Base-by-base conservation (phyloP, 1,140 invertebrate genomes). In the Tribolium madens region DNA sequence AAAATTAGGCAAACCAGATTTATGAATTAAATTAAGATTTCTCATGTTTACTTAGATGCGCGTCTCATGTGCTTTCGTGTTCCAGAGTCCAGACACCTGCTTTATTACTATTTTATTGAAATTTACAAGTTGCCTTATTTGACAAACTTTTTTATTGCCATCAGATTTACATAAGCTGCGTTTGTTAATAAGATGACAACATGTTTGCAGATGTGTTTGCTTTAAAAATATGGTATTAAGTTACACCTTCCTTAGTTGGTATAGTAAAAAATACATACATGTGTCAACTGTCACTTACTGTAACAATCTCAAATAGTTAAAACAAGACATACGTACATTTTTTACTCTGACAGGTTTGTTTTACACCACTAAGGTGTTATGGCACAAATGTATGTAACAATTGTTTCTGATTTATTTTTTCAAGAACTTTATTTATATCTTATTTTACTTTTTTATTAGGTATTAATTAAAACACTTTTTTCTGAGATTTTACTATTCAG, bases 241-340 rank as follows among this genome's bases (percentile, higher is more conserved):
- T 76, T 76, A 53, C 75, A 76, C 36, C 10, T 76, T 76, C 75
- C 75, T 71, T 76, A 76, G 48, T 70, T 42, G 50, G 48, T 18
- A 13, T 17, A 46, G 17, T 70, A 68, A 50, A 52, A 52, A 71
- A 18, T 36, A 2, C 48, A 14, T 53, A 47, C 46, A 71, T 46
- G 26, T 71, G 68, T 76, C 75, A 76, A 57, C 75, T 76, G 68
- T 52, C 75, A 71, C 21, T 9, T 13, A 6, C 5, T 57, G 74
- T 70, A 52, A 48, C 60, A 70, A 70, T 48, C 48, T 60, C 47
- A 48, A 76, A 31, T n/a, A 9, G 52, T 52, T 57, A 42, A 33
- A 26, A 64, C 57, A 33, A 64, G 57, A 33, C 33, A 71, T 36
- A 71, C 17, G 12, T 12, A 10, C 14, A 71, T 71, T 71, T 52